Evolutionary conservation across 2,113 vertebrate genomes (phyloP), one percentile per base, ranked within the genome.

Genomic region (Oreochromis spilurus): DNA sequence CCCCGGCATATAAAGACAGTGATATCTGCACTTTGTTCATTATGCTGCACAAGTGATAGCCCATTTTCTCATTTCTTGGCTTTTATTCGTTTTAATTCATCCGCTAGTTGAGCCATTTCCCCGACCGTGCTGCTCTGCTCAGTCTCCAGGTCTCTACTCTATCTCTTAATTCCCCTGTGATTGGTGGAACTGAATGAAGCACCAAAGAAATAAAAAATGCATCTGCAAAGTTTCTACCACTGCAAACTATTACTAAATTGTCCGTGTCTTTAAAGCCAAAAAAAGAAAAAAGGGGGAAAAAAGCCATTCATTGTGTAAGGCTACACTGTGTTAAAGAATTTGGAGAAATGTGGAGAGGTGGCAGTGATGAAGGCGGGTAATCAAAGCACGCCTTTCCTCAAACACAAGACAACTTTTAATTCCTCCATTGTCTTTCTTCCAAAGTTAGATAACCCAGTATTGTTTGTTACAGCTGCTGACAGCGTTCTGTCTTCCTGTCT

Each of bases 71-170:
- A 94, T 94, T 93, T 93, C 87, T 94, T 87, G 89, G 89, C 91
- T 93, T 94, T 95, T 95, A 95, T 94, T 95, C 91, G 34, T 90
- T 95, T 96, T 93, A 95, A 94, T 95, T 95, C 90, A 79, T 93
- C 92, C 86, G 82, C 80, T 78, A 84, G 81, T 96, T 93, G 87
- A 94, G 81, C 92, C 89, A 85, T 91, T 94, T 94, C 92, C 91
- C 82, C 19, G 9, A 81, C 84, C 67, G 55, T 58, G 86, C 90
- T 86, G 82, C 90, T 93, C 87, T 89, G 84, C 87, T 86, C 88
- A 85, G 88, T 90, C 87, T 92, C 85, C 88, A 83, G 88, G 83
- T 92, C 87, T 92, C 78, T 45, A 16, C 79, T 92, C 86, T 93
- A 94, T 91, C 93, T 94, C 79, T 89, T 88, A 89, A 94, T 93